Evolutionary conservation across 2,113 vertebrate species (phyloP), one percentile per base, ranked within the genome.

Genomic region (Rhombomys opimus): DNA sequence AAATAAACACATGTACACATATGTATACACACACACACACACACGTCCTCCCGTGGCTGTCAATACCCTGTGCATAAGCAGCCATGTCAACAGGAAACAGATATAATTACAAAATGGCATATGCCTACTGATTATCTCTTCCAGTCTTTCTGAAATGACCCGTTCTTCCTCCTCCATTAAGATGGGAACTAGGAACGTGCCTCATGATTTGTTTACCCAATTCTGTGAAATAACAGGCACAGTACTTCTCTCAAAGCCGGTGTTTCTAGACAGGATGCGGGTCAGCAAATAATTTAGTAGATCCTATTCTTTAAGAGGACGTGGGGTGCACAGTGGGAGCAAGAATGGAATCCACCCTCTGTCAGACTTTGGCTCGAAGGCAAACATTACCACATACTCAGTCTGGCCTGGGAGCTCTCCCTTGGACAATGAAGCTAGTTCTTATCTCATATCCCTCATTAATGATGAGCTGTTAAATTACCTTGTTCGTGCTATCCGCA

Each of bases 381-480:
- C 1, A 3, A 72, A 70, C 88, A 76, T 95, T 82, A 94, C 75
- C 95, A 90, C 38, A 3, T 76, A 70, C 75, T 97, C 73, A 52
- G 4, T 88, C 63, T 89, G 67, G 96, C 93, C 30, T n/a, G 57
- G 92, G 75, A 87, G 46, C 73, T 72, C 95, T 94, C 84, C 87
- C 95, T 15, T 95, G 91, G 92, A 97, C 78, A 70, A 35, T 0
- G 57, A 95, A 91, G 87, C 68, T 50, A 5, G 77, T 85, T 73
- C 70, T 97, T 97, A 97, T 97, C 95, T 97, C 87, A 88, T 93
- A 92, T 92, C 57, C 35, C 90, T 32, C 93, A 72, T 96, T 97
- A 96, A 95, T 96, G 93, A 98, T 87, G 95, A 96, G 70, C 95
- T 97, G 96, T 95, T 97, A 97, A 96, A 95, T 97, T 92, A 96